Percentiles rank a stretch among this genome's conserved stretches.
phyloP scores from a whole-genome alignment of 2,888 invertebrate species.

The Melanchra persicariae region DNA sequence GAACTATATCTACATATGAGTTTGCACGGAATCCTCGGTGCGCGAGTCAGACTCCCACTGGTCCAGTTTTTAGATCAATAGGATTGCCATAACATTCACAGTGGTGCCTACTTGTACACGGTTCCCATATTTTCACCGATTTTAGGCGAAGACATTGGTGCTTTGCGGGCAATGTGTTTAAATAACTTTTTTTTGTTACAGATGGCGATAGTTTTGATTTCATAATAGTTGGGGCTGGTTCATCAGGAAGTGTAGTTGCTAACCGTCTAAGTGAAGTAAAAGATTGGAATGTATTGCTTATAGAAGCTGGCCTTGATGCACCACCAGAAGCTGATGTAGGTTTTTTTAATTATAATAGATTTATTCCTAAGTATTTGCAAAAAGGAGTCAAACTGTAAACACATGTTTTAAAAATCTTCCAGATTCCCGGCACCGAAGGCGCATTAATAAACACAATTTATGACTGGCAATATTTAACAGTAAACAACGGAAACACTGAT shows the following conservation, averaged over 20 bases:
- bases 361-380: not conserved
- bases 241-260: conserved; percentile 91
- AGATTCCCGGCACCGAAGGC: conserved; percentile 69
- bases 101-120: not conserved
- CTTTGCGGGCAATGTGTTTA: not conserved
- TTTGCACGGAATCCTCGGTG: too few species aligned
- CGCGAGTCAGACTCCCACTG: too few species aligned
- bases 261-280: conserved; percentile 87
- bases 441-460: conserved; percentile 45
- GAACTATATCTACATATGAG: too few species aligned
- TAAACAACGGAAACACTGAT: conserved; percentile 93
- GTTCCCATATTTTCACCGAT: not conserved
- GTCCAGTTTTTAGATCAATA: too few species aligned
- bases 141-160: not conserved
- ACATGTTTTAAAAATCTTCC: conserved; percentile 15
- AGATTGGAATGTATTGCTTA: conserved; percentile 52
- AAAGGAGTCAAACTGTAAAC: not conserved
- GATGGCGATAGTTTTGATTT: conserved; percentile 81
- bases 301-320: conserved; percentile 64
- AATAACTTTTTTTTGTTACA: conserved; percentile 42
- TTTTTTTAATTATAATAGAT: conserved; percentile 55
- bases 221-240: conserved; percentile 90
- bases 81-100: not conserved
- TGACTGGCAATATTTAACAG: conserved; percentile 91
- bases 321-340: conserved; percentile 64